Conservation (phyloP, 23 tunicate genomes). For the Phallusia fumigata region DNA sequence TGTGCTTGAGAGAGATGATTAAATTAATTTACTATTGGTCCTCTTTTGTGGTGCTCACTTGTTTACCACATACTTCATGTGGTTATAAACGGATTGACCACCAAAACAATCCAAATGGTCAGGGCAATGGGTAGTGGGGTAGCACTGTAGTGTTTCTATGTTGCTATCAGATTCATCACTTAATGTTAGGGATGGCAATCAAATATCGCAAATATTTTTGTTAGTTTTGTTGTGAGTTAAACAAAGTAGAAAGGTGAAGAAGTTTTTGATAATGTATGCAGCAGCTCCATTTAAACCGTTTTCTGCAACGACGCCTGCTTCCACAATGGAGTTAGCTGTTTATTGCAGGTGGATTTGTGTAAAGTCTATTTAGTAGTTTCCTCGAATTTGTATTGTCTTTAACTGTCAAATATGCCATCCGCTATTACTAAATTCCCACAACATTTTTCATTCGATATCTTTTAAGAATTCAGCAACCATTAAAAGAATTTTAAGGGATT, state of each 20-base stretch:
- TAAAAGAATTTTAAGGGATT: too few species aligned
- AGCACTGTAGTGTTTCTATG: too few species aligned
- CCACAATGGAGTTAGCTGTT: conserved; percentile 34
- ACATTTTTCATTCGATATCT: too few species aligned
- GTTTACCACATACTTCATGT: background rate
- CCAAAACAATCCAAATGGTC: background rate
- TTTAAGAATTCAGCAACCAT: too few species aligned
- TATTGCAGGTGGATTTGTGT: conserved; percentile 31
- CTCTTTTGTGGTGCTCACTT: background rate
- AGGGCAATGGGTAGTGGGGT: too few species aligned
- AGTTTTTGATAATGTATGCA: background rate
- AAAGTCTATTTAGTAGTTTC: background rate
- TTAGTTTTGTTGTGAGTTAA: background rate
- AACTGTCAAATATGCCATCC: too few species aligned
- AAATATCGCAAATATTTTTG: too few species aligned
- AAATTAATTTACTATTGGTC: background rate
- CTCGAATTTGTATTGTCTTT: too few species aligned
- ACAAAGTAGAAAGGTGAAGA: background rate
- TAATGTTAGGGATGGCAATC: too few species aligned
- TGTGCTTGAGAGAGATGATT: background rate
- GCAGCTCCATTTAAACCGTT: conserved; percentile 22
- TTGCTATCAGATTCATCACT: too few species aligned
- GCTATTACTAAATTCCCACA: too few species aligned
- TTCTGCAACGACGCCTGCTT: conserved; percentile 31
- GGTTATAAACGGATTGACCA: background rate